Base-by-base conservation (phyloP, 1,140 invertebrate genomes). In the Camponotus floridanus region DNA sequence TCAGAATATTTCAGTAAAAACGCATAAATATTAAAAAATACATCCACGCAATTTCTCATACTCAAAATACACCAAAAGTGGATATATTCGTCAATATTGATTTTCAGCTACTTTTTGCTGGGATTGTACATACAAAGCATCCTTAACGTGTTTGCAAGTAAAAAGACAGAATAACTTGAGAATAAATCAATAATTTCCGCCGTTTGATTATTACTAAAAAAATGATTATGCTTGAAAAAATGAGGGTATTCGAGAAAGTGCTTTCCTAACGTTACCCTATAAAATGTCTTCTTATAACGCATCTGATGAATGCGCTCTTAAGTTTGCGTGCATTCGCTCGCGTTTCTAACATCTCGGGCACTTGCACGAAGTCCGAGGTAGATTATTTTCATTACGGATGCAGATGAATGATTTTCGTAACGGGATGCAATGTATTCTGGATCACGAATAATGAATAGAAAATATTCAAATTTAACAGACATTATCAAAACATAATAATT, bases 391-490 rank as follows among this genome's bases (percentile, higher is more conserved):
- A 68, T 80, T 80, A 80, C 33, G 62, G 45, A 80, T 80, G 33
- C 76, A 68, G 62, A 80, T 80, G 45, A 80, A 80, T 79, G 62
- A 79, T 80, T 65, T 55, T 51, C 21, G n/a, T 68, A 80, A 80
- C 76, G 62, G 45, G 33, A 65, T 31, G 42, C 36, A 13, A 4
- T 21, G 31, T 42, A 31, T 80, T 68, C 68, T n/a, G 45, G 8
- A 68, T 68, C n/a, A 21, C 64, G 33, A 45, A 36, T 68, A 55
- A 79, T 68, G 45, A 68, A 55, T 67, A 21, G 76, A 15, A 55
- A 55, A 79, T 67, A 79, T 36, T 5, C 62, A 13, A 33, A 80
- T 68, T 78, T 78, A 64, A 64, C n/a, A 36, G 31, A 21, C 13
- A 39, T 55, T 26, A 45, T 36, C 11, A 3, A 39, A 55, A 36